Evolutionary conservation across 2,888 invertebrate species (phyloP), one percentile per base, ranked within the genome.

Genomic region (Nesidiocoris tenuis): DNA sequence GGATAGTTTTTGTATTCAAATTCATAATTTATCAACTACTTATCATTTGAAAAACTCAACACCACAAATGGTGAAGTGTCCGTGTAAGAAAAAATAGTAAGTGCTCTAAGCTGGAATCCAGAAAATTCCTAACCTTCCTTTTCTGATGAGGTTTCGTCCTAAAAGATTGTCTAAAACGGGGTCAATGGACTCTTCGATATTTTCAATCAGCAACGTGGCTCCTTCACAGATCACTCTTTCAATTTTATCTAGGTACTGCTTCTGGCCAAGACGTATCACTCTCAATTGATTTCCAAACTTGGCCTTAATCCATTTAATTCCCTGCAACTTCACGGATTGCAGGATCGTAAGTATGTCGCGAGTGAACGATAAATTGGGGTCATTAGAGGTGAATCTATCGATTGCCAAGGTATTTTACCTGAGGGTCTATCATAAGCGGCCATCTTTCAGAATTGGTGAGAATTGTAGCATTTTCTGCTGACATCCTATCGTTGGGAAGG

Each of bases 341-440:
- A 59, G 74, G 57, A 72, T 39, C 75, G 71, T 64, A 74, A 61
- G 56, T n/a, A n/a, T n/a, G n/a, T n/a, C 68, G 9, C 16, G 3
- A 59, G 61, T 3, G 3, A 39, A 39, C 39, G 39, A 39, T 39
- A 39, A 39, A 7, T 39, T 39, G 39, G 12, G 3, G 39, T 39
- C 39, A 39, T 12, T 39, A 39, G 12, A 39, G 5, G 39, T 39
- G 39, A n/a, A n/a, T n/a, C n/a, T n/a, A n/a, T n/a, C n/a, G n/a
- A n/a, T n/a, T n/a, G n/a, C n/a, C n/a, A n/a, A n/a, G n/a, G n/a
- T n/a, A n/a, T n/a, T n/a, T 84, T 82, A 89, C 86, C 84, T 96
- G 96, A 0, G 96, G 96, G 85, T 97, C 97, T 80, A 97, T 96
- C 89, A 97, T 94, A 18, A 97, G 86, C 0, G 97, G 96, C 94